These are phyloP conservation scores for Acrocephalus kingi DNA, from an alignment of 2,113 vertebrate genomes.

Conservation along the genomic window DNA sequence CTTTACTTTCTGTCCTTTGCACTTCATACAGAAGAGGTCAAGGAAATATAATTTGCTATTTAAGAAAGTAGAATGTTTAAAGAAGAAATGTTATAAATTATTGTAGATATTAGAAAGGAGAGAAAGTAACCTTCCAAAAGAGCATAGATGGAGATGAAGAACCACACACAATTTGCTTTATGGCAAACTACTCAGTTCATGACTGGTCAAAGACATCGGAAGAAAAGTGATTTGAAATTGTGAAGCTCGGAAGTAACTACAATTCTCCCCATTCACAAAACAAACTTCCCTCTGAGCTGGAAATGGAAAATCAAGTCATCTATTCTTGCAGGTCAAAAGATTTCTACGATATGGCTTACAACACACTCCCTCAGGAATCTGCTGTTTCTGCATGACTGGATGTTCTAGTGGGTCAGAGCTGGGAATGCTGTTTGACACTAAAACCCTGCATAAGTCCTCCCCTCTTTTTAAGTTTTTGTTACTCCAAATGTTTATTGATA, in stretches of 20 bases:
- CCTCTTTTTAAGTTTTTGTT: neutral
- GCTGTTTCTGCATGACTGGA: neutral
- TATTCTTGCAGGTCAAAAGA: neutral
- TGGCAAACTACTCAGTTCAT: neutral
- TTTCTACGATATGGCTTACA: neutral
- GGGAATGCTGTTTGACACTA: neutral
- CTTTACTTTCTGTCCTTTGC: neutral
- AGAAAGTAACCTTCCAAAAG: neutral
- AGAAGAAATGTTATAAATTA: constrained; percentile 22
- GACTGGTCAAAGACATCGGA: neutral
- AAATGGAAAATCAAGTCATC: neutral
- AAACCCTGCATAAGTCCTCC: neutral
- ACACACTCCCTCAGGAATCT: neutral
- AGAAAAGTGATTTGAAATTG: neutral
- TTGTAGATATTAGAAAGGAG: neutral
- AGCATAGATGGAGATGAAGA: neutral
- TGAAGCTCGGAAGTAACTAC: neutral
- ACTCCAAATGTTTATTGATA: neutral
- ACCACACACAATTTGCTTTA: constrained; percentile 1
- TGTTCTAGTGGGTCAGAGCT: neutral
- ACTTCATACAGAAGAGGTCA: constrained; percentile 27
- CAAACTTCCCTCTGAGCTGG: neutral
- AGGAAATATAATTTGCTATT: constrained; percentile 24
- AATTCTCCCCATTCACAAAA: neutral
- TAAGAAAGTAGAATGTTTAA: constrained; percentile 27